Evolutionary conservation across 2,888 invertebrate genomes (phyloP).

Genomic region (Thera obeliscata): DNA sequence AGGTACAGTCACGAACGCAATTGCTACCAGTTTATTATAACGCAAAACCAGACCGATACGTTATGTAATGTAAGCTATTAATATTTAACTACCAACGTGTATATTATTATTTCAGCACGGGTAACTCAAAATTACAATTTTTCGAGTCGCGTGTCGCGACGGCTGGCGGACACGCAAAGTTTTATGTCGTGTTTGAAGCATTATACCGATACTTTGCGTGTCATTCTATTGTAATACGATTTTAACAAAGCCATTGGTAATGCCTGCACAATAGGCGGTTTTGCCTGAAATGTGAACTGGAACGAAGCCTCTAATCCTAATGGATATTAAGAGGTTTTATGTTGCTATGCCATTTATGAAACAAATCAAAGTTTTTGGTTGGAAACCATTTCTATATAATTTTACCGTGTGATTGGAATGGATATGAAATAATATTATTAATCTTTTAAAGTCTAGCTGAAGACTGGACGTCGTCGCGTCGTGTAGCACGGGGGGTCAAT

Average conservation of each 20-base stretch:
- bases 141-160: constrained; percentile 61
- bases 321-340: constrained; percentile 49
- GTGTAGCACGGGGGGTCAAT: no score
- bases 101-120: constrained; percentile 54
- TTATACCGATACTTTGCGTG: constrained; percentile 77
- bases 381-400: no score
- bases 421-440: no score
- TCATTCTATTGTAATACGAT: constrained; percentile 74
- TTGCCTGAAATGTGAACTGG: constrained; percentile 67
- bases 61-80: constrained; percentile 50
- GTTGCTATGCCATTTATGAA: constrained; percentile 22
- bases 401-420: no score
- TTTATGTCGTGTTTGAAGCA: constrained; percentile 59
- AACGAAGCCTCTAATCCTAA: constrained; percentile 52
- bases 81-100: constrained; percentile 52
- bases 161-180: constrained; percentile 56
- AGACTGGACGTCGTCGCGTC: no score
- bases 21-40: constrained; percentile 25
- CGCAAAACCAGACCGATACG: constrained; percentile 51
- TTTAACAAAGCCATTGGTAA: constrained; percentile 73
- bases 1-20: constrained; percentile 18
- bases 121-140: constrained; percentile 59
- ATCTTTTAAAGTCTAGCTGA: no score
- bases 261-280: constrained; percentile 71
- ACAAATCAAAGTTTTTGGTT: not conserved